These are phyloP conservation scores for Anoncus sp. DNA, from an alignment of 2,888 invertebrate species.

Conservation along the genomic window DNA sequence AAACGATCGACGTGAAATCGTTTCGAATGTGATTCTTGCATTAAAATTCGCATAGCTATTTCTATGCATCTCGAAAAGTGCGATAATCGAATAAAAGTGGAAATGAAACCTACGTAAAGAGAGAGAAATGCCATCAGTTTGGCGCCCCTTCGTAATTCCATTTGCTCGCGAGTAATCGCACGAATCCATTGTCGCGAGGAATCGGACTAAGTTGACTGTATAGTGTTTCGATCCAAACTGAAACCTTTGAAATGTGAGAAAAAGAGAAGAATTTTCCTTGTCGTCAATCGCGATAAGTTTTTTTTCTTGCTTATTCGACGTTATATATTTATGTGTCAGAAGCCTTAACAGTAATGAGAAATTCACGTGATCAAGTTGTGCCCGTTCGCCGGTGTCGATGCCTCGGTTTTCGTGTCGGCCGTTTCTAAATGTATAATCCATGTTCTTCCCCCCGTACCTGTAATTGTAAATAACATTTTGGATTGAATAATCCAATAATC, in stretches of 20 bases:
- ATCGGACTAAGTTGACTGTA: conserved; percentile 17
- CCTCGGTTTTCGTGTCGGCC: neutral
- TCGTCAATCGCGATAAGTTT: conserved; percentile 1
- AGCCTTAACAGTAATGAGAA: conserved; percentile 20
- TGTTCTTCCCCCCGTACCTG: neutral
- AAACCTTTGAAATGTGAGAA: conserved; percentile 6
- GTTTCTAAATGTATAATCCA: conserved; percentile 9
- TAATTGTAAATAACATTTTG: neutral
- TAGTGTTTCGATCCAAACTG: conserved; percentile 15
- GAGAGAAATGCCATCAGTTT: neutral
- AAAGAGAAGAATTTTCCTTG: conserved; percentile 5
- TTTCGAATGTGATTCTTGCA: conserved; percentile 19
- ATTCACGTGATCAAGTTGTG: conserved; percentile 20
- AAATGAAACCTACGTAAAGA: conserved; percentile 11
- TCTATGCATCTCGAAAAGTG: conserved; percentile 17
- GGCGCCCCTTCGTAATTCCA: neutral
- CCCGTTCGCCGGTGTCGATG: neutral
- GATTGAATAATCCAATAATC: too few relatives aligned
- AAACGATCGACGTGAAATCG: conserved; percentile 2
- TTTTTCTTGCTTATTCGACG: neutral
- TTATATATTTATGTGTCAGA: neutral
- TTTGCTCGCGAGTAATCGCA: conserved; percentile 4
- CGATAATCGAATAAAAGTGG: conserved; percentile 29
- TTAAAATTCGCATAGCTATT: conserved; percentile 5
- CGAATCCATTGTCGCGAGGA: neutral